These are phyloP conservation scores for Apocrypta bakeri DNA, from an alignment of 1,140 invertebrate genomes.

Conservation along the genomic window DNA sequence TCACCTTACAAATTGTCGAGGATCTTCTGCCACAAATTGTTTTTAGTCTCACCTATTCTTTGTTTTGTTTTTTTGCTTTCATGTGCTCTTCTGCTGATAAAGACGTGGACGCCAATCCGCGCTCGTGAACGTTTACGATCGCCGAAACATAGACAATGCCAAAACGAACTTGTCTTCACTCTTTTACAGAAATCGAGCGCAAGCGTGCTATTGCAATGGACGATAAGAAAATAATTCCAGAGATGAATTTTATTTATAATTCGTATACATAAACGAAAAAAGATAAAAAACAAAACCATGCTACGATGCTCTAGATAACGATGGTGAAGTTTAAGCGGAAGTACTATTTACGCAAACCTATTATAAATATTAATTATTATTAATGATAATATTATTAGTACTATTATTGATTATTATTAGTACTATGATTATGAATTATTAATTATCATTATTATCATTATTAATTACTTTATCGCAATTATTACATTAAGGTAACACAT, in stretches of 20 bases:
- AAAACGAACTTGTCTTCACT: constrained; percentile 58
- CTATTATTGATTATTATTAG: constrained; percentile 30
- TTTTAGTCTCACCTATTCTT: constrained; percentile 29
- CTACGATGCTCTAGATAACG: constrained; percentile 18
- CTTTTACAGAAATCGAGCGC: constrained; percentile 66
- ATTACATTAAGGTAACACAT: constrained; percentile 46
- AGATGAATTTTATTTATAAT: constrained; percentile 65
- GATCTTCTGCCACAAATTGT: background rate
- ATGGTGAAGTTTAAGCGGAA: constrained; percentile 35
- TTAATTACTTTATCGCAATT: constrained; percentile 45
- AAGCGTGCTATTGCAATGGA: constrained; percentile 64
- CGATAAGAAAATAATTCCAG: constrained; percentile 64
- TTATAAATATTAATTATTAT: constrained; percentile 40
- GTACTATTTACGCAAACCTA: constrained; percentile 37
- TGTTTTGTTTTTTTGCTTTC: constrained; percentile 61
- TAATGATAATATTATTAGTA: constrained; percentile 36
- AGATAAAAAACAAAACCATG: constrained; percentile 40
- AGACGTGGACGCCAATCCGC: constrained; percentile 65
- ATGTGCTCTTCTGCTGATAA: constrained; percentile 54
- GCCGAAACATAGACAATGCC: constrained; percentile 45
- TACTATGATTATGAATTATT: constrained; percentile 26
- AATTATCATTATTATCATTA: constrained; percentile 29
- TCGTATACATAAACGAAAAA: constrained; percentile 57
- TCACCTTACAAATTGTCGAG: background rate
- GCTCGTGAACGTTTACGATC: constrained; percentile 58